These are phyloP conservation scores for Lepilemur septentrionalis DNA, from an alignment of 2,797 vertebrate species.

Conservation along the genomic window DNA sequence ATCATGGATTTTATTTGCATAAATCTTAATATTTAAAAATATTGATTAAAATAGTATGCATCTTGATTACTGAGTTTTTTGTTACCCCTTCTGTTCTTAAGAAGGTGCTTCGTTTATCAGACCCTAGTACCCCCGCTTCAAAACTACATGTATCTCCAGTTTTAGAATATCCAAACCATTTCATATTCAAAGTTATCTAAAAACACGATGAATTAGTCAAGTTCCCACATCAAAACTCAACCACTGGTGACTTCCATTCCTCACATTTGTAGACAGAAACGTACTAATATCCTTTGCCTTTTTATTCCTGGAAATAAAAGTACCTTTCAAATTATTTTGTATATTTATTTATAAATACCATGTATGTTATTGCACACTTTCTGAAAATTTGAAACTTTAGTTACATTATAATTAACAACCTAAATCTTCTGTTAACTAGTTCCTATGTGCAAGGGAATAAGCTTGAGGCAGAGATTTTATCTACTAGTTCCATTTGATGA, in stretches of 20 bases:
- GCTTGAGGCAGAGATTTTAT: neutral
- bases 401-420: neutral
- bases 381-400: neutral
- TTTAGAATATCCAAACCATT: neutral
- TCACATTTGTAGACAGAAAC: neutral
- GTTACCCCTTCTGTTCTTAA: neutral
- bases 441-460: neutral
- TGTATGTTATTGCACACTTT: neutral
- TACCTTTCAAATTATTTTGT: neutral
- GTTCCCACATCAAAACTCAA: neutral
- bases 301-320: neutral
- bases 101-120: neutral
- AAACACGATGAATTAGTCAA: neutral
- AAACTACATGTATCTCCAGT: neutral
- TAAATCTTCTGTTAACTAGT: neutral
- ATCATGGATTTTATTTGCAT: slow-evolving; percentile 13
- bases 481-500: neutral
- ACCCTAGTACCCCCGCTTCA: neutral
- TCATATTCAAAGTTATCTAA: neutral
- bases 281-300: neutral
- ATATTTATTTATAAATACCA: neutral
- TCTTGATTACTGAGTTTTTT: slow-evolving; percentile 17
- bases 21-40: slow-evolving; percentile 29
- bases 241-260: neutral
- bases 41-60: slow-evolving; percentile 35